Percentiles rank a stretch among this genome's conserved stretches.
phyloP scores from a whole-genome alignment of 64 coral and sea anemone genomes.

The Stylophora pistillata region DNA sequence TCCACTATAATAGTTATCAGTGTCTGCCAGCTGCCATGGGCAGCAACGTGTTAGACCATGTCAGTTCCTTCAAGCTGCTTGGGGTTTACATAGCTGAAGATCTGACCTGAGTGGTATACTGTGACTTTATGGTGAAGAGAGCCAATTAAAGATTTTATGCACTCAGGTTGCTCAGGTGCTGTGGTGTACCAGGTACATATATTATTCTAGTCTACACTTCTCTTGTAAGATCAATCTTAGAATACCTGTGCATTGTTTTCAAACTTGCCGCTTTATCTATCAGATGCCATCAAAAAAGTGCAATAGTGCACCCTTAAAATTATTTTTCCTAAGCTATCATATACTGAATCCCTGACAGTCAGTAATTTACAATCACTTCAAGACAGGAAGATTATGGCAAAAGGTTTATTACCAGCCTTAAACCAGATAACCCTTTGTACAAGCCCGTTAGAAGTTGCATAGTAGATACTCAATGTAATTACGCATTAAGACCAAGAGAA shows the following conservation, averaged over 20 bases:
- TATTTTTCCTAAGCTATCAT: conserved; percentile 10
- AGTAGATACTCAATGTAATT: too few relatives aligned
- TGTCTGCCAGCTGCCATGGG: background rate
- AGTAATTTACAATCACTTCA: too few relatives aligned
- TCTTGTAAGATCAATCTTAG: conserved; percentile 12
- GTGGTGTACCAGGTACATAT: background rate
- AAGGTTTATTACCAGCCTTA: too few relatives aligned
- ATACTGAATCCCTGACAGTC: background rate
- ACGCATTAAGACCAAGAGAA: too few relatives aligned
- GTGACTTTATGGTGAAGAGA: background rate
- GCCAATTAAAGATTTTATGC: background rate
- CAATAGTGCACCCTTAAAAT: conserved; percentile 3
- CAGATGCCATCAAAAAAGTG: background rate
- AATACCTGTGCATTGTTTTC: conserved; percentile 1
- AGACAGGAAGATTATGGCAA: too few relatives aligned
- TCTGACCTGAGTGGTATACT: background rate
- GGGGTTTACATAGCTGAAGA: conserved; percentile 1
- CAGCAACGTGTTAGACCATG: background rate
- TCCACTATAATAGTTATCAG: background rate
- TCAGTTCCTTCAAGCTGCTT: conserved; percentile 18
- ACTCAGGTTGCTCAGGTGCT: background rate
- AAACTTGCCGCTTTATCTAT: conserved; percentile 12
- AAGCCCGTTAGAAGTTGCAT: too few relatives aligned
- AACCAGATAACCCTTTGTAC: too few relatives aligned
- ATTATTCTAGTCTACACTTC: background rate